Evolutionary conservation across 2,888 invertebrate genomes (phyloP), one percentile per base, ranked within the genome.

Genomic region (Strigamia crassipes): DNA sequence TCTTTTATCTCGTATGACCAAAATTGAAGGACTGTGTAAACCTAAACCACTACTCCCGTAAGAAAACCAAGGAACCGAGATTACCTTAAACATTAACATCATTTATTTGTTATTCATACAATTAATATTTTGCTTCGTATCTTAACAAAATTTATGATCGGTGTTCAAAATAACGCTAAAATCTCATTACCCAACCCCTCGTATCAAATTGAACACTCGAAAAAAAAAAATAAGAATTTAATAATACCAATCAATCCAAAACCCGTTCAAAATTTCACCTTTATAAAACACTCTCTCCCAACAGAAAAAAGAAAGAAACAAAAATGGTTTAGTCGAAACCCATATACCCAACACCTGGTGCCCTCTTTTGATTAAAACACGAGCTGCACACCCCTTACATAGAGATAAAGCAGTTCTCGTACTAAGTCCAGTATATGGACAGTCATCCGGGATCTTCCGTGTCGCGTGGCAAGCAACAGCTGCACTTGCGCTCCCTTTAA

Each of bases 401-500:
- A 73, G 73, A 73, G 73, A 73, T 73, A 73, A 73, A 73, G 73
- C 73, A 73, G 31, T 73, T 27, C 73, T 73, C 73, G 27, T 27
- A 73, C 73, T 73, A 73, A 73, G 73, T 73, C 73, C 73, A 73
- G 27, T 73, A 73, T 73, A 73, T 73, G 73, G 73, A 73, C 73
- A 73, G 73, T 73, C 73, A 73, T 73, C 73, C 73, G 73, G 31
- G 73, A 31, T 73, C 73, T 73, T 73, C 73, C 73, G n/a, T 73
- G 73, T 73, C 73, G 73, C 73, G 73, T 73, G 73, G 73, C 73
- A 73, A 73, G 73, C 73, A 73, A 73, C 73, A 73, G 73, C 73
- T 73, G 73, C 73, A 73, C 73, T 73, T n/a, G 27, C 31, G 73
- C 73, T 73, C 73, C 73, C 73, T 73, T 73, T 73, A 73, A 73